Percentiles rank a stretch among this genome's conserved stretches.
These are phyloP conservation scores for Sphecodes monilicornis DNA, from an alignment of 2,888 invertebrate genomes.

Conservation along the genomic window DNA sequence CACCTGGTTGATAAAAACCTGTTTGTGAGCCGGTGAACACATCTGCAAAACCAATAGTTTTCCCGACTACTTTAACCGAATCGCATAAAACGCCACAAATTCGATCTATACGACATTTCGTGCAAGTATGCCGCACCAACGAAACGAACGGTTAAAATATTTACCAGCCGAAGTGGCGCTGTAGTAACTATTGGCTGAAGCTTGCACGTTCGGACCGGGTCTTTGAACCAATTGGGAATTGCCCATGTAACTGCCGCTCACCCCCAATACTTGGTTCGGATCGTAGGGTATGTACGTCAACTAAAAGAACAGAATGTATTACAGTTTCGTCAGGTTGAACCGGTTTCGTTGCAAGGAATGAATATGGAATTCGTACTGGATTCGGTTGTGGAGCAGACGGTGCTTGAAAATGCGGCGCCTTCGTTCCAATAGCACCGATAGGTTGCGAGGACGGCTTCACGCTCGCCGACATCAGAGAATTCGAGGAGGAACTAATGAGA, in stretches of 20 bases:
- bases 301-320: conserved; percentile 70
- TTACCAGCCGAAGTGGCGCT: conserved; percentile 83
- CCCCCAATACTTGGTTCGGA: conserved; percentile 85
- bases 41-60: conserved; percentile 70
- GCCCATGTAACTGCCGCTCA: conserved; percentile 87
- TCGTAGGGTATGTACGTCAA: conserved; percentile 88
- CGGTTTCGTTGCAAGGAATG: background rate
- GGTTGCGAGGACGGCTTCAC: conserved; percentile 93
- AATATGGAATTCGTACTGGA: conserved; percentile 74
- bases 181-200: conserved; percentile 83
- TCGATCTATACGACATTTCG: background rate
- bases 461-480: conserved; percentile 94
- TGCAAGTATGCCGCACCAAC: background rate
- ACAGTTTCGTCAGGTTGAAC: background rate
- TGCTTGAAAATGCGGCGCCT: conserved; percentile 86
- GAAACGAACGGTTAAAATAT: background rate
- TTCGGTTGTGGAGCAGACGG: conserved; percentile 86
- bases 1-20: conserved; percentile 83
- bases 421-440: conserved; percentile 93
- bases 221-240: conserved; percentile 88
- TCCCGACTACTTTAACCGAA: background rate
- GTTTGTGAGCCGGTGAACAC: conserved; percentile 83
- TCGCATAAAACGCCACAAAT: background rate
- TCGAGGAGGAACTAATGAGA: conserved; percentile 94
- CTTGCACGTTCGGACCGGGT: conserved; percentile 85